phyloP scores from a whole-genome alignment of 2,888 invertebrate genomes.

The Ypsolopha scabrella region DNA sequence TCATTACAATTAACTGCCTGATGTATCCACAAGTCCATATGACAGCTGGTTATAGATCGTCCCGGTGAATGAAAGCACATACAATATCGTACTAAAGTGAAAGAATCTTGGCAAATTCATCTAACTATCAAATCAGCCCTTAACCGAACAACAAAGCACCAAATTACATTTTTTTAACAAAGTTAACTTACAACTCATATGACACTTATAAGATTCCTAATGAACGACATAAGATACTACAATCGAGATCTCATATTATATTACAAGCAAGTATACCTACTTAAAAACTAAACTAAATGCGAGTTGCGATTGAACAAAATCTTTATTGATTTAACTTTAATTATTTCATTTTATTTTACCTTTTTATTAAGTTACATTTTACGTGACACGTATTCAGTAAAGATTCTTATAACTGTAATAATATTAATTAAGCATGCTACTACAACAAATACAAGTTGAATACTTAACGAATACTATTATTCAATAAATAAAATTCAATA shows the following conservation, averaged over 20 bases:
- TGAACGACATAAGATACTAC: background rate
- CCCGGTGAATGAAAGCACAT: too few relatives aligned
- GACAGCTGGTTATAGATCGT: too few relatives aligned
- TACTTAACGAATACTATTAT: too few relatives aligned
- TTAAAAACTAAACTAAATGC: background rate
- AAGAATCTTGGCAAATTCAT: background rate
- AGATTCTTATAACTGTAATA: too few relatives aligned
- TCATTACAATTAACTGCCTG: too few relatives aligned
- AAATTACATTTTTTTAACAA: background rate
- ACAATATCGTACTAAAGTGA: background rate
- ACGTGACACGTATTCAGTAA: too few relatives aligned
- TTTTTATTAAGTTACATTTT: too few relatives aligned
- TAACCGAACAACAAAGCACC: background rate
- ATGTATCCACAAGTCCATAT: too few relatives aligned
- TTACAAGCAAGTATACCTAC: background rate
- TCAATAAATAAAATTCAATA: too few relatives aligned
- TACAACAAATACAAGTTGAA: too few relatives aligned
- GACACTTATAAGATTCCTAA: background rate
- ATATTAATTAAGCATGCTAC: too few relatives aligned
- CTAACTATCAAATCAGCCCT: background rate
- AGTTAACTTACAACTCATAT: background rate
- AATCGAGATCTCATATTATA: conserved; percentile 1
- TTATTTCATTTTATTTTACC: background rate
- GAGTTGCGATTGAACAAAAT: background rate
- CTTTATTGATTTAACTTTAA: too few relatives aligned